Conservation (phyloP, 2,797 vertebrate genomes). For the Protosalanx chinensis region DNA sequence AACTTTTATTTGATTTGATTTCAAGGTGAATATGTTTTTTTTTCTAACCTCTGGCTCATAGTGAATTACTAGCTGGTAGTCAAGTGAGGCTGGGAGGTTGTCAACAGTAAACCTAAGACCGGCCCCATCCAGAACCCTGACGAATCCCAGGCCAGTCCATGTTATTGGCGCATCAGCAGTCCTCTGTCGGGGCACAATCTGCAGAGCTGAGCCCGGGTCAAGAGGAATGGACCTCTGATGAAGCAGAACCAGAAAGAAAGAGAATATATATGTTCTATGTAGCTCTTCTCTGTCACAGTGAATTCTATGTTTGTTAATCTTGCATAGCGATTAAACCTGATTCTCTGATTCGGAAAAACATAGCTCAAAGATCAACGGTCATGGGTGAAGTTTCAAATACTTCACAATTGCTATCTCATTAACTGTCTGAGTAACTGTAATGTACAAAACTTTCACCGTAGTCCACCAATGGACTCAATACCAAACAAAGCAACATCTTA, state of each 20-base stretch:
- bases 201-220: slow-evolving; percentile 52
- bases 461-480: too few species aligned
- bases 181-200: slow-evolving; percentile 69
- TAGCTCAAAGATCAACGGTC: too few species aligned
- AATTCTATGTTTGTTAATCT: too few species aligned
- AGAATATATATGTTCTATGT: too few species aligned
- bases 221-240: slow-evolving; percentile 53
- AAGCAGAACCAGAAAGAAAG: not conserved
- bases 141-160: slow-evolving; percentile 82
- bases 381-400: too few species aligned
- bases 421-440: too few species aligned
- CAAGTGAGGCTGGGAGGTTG: slow-evolving; percentile 74
- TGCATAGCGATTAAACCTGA: too few species aligned
- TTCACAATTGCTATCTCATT: too few species aligned
- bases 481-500: too few species aligned
- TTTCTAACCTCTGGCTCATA: slow-evolving; percentile 80
- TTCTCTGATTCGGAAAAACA: too few species aligned
- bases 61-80: slow-evolving; percentile 77
- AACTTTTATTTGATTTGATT: not conserved
- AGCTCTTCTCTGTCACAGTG: too few species aligned
- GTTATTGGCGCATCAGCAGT: slow-evolving; percentile 54
- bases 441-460: too few species aligned
- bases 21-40: not conserved
- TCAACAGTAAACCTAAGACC: slow-evolving; percentile 79
- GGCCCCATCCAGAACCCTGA: slow-evolving; percentile 66